Conservation (phyloP, 2,888 invertebrate genomes). For the Lymantria monacha region DNA sequence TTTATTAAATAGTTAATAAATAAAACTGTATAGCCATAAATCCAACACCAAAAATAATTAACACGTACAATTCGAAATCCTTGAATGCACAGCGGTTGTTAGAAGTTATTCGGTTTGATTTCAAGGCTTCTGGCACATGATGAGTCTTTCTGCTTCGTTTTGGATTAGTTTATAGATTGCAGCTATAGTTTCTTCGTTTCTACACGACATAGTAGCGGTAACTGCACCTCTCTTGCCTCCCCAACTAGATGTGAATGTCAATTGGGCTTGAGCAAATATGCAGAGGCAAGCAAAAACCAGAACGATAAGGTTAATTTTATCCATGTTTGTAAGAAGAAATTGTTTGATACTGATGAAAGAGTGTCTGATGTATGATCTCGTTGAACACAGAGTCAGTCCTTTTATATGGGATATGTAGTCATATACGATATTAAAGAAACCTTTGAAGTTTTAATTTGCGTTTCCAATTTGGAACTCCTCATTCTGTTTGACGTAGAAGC, state of each 20-base stretch:
- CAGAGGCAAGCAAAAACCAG: constrained; percentile 52
- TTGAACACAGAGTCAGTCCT: not conserved
- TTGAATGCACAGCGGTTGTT: too few relatives aligned
- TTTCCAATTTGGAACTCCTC: constrained; percentile 6
- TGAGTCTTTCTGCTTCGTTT: constrained; percentile 69
- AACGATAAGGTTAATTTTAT: constrained; percentile 45
- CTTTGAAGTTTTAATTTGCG: constrained; percentile 18
- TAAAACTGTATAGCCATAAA: too few relatives aligned
- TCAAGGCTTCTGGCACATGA: constrained; percentile 69
- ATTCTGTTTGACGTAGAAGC: not conserved
- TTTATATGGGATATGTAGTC: constrained; percentile 16
- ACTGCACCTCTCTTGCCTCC: constrained; percentile 56
- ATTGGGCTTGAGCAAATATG: constrained; percentile 61
- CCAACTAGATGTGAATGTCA: constrained; percentile 83
- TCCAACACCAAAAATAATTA: too few relatives aligned
- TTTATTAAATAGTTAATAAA: too few relatives aligned
- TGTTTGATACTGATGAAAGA: not conserved
- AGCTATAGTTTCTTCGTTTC: constrained; percentile 58
- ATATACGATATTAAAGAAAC: constrained; percentile 10
- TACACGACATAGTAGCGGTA: constrained; percentile 47
- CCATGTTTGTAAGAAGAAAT: constrained; percentile 40
- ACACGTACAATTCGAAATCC: too few relatives aligned
- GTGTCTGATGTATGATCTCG: constrained; percentile 5
- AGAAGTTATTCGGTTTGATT: constrained; percentile 2
- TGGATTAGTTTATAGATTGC: constrained; percentile 66